Evolutionary conservation across 2,797 vertebrate genomes (phyloP), one percentile per base, ranked within the genome.

Genomic region (Pseudochirops corinnae): DNA sequence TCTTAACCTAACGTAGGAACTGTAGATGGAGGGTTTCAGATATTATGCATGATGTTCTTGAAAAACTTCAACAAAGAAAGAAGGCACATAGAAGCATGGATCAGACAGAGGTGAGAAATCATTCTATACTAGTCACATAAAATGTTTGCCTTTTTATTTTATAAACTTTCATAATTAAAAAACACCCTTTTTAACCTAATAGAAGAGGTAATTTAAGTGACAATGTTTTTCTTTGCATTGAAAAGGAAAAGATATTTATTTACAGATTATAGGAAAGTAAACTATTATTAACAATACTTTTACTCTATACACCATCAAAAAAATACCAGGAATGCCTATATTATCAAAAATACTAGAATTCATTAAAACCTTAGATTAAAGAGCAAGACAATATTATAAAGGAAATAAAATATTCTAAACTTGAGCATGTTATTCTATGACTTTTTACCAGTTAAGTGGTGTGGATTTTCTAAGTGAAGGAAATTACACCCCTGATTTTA

Each of bases 361-460:
- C 57, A 91, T 11, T 92, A 90, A 93, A 92, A 55, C 14, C 67
- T 60, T 7, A 5, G 39, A 91, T 52, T 10, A 29, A 94, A 46
- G 3, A 16, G 7, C 50, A 90, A 95, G 16, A 14, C 94, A 39
- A 92, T 2, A 52, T 21, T 90, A 55, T 4, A 56, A 87, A 90
- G 55, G 74, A 96, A 95, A 39, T 67, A 33, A 50, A 97, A 52
- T 90, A 97, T 58, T 96, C 96, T 91, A 96, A 95, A 93, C 7
- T 58, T 92, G 4, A 62, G 1, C 53, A 91, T 94, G 90, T 5
- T 90, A 94, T 90, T 96, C 60, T 26, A 90, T 57, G 55, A 94
- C 91, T 55, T 26, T 98, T 39, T 58, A 95, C 29, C 28, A 96
- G 74, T 18, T 60, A 96, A 55, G 2, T 56, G 52, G n/a, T 39